Evolutionary conservation across 2,113 vertebrate species (phyloP).

Genomic region (Stictonetta naevosa): DNA sequence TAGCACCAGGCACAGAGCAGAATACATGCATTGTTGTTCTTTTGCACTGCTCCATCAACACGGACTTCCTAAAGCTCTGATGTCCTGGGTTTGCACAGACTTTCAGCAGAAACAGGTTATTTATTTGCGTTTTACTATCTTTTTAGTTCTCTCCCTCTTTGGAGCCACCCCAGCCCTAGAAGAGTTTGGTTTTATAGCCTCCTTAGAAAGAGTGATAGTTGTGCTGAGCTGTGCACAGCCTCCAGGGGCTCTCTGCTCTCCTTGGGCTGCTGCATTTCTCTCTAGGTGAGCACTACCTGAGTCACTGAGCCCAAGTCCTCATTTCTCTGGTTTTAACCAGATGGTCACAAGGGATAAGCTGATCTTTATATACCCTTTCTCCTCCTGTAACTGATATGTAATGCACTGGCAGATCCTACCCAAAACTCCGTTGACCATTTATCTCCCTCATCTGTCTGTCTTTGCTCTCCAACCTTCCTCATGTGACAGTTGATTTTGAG

Average conservation of each 20-base stretch:
- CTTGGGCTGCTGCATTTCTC: neutral
- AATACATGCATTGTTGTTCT: neutral
- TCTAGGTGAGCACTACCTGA: neutral
- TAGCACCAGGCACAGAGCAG: neutral
- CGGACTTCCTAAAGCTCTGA: neutral
- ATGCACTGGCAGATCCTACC: neutral
- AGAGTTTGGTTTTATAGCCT: slow-evolving; percentile 15
- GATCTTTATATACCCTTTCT: slow-evolving; percentile 29
- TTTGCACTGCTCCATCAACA: neutral
- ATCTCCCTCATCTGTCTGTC: neutral
- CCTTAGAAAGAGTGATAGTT: slow-evolving; percentile 25
- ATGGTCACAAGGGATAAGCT: neutral
- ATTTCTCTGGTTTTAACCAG: slow-evolving; percentile 23
- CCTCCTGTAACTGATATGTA: neutral
- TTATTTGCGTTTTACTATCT: neutral
- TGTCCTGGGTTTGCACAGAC: neutral
- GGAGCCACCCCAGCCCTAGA: neutral
- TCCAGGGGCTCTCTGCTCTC: neutral
- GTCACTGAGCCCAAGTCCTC: neutral
- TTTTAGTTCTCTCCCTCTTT: neutral
- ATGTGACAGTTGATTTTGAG: slow-evolving; percentile 1
- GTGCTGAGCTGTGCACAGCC: neutral
- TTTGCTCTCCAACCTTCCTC: neutral
- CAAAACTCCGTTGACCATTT: neutral
- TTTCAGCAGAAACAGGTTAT: neutral